phyloP scores from a whole-genome alignment of 2,888 invertebrate genomes.

The Rhyacophila evoluta region DNA sequence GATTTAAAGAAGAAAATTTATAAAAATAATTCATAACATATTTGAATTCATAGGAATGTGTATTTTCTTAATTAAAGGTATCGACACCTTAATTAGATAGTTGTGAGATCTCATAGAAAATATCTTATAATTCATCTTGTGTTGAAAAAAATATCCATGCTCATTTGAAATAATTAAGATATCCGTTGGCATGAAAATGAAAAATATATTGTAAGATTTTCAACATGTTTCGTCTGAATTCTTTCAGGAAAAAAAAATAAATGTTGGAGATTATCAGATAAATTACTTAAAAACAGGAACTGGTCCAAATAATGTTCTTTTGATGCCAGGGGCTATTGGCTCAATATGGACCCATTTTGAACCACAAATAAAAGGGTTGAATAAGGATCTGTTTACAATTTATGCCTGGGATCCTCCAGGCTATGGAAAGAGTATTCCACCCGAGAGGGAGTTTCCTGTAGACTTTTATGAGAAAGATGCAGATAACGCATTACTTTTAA shows the following conservation, averaged over 20 bases:
- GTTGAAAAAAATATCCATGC: too few species aligned
- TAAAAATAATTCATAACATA: too few species aligned
- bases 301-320: constrained; percentile 73
- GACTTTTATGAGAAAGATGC: constrained; percentile 85
- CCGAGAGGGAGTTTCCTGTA: constrained; percentile 76
- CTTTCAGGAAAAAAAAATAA: constrained; percentile 73
- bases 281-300: constrained; percentile 73
- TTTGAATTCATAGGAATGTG: too few species aligned
- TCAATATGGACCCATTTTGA: constrained; percentile 86
- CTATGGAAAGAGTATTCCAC: constrained; percentile 87
- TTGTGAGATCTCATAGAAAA: too few species aligned
- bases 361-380: constrained; percentile 78
- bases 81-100: too few species aligned
- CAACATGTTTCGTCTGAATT: too few species aligned
- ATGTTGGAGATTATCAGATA: constrained; percentile 71
- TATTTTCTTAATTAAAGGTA: too few species aligned
- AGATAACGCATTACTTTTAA: constrained; percentile 75
- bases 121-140: too few species aligned
- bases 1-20: too few species aligned
- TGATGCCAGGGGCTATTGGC: constrained; percentile 86
- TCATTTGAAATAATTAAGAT: too few species aligned
- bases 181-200: too few species aligned
- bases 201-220: too few species aligned
- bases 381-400: constrained; percentile 73
- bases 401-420: constrained; percentile 90